A percentile compares a stretch with the other conserved stretches of the same genome.
Conservation (phyloP, 2,888 invertebrate genomes). For the Phyllotreta cruciferae region DNA sequence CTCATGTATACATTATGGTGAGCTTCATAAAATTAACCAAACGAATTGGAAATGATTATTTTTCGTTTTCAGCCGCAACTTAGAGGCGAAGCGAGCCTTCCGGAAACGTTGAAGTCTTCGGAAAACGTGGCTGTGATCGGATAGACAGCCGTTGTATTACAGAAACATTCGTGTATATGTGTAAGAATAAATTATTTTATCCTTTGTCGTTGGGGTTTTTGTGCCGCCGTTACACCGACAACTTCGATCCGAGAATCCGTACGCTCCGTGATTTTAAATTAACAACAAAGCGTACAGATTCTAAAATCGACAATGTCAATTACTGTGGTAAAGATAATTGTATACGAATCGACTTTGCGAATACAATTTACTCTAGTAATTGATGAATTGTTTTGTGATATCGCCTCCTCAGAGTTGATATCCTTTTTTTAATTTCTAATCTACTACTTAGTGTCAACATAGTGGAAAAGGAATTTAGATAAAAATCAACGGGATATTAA, state of each 20-base stretch:
- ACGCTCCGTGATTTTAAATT: slow-evolving; percentile 50
- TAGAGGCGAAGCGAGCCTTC: slow-evolving; percentile 46
- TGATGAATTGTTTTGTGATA: too few relatives aligned
- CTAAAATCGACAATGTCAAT: slow-evolving; percentile 44
- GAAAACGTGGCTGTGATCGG: slow-evolving; percentile 22
- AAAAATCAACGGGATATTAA: too few relatives aligned
- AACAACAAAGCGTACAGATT: slow-evolving; percentile 54
- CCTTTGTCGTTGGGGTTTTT: not conserved
- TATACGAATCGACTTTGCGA: too few relatives aligned
- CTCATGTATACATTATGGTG: slow-evolving; percentile 73
- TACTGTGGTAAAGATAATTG: not conserved
- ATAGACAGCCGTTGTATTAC: too few relatives aligned
- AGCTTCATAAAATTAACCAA: slow-evolving; percentile 37
- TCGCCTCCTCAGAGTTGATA: too few relatives aligned
- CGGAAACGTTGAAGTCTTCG: slow-evolving; percentile 26
- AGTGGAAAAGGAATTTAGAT: too few relatives aligned
- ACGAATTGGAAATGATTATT: slow-evolving; percentile 17
- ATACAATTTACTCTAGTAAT: too few relatives aligned
- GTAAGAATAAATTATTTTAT: not conserved
- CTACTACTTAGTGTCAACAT: not conserved
- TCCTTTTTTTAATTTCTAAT: not conserved
- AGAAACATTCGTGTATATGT: too few relatives aligned
- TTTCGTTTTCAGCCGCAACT: slow-evolving; percentile 50
- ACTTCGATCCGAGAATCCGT: slow-evolving; percentile 49
- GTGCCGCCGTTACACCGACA: slow-evolving; percentile 16